Conservation (phyloP, 2,797 vertebrate species). For the Lophotriccus pileatus region DNA sequence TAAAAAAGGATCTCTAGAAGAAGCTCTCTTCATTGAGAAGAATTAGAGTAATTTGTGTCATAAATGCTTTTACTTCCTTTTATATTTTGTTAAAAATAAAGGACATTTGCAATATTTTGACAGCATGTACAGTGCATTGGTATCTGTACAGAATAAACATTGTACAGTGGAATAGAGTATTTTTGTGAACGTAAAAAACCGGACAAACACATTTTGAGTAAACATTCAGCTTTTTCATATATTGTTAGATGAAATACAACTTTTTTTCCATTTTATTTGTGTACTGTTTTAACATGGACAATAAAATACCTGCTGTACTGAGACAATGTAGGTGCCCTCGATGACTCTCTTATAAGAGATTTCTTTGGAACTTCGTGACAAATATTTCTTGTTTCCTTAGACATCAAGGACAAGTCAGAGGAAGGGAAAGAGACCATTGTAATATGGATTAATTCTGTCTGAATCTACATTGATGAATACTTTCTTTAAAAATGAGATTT, state of each 20-base stretch:
- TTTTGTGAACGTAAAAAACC: neutral
- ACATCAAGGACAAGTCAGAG: neutral
- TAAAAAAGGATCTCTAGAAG: neutral
- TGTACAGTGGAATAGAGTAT: neutral
- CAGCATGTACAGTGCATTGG: neutral
- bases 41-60: neutral
- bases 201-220: neutral
- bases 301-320: neutral
- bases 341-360: neutral
- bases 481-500: neutral
- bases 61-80: neutral
- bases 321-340: neutral
- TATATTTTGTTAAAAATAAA: neutral
- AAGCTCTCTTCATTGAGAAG: neutral
- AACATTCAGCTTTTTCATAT: neutral
- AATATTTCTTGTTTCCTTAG: neutral
- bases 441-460: neutral
- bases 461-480: neutral
- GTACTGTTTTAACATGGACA: neutral
- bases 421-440: neutral
- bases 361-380: neutral
- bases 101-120: neutral
- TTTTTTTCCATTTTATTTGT: neutral
- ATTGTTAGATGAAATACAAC: neutral
- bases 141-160: neutral